These are phyloP conservation scores for Bombyx mandarina DNA, from an alignment of 1,140 invertebrate species.

Conservation along the genomic window DNA sequence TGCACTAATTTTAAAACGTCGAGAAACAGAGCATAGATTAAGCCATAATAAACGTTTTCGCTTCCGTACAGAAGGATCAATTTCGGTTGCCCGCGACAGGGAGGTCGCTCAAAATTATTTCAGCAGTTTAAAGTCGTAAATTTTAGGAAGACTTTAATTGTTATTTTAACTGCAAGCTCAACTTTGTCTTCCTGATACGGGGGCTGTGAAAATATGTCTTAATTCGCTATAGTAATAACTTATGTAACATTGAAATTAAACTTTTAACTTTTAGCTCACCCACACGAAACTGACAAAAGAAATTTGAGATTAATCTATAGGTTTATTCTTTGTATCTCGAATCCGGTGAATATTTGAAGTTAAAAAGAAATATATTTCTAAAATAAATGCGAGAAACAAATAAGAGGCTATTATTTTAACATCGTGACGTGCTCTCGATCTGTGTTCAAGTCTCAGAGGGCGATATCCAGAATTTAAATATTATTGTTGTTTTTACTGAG, in stretches of 20 bases:
- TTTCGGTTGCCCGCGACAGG: conserved; percentile 49
- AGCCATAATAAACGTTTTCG: conserved; percentile 51
- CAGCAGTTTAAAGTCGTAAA: conserved; percentile 66
- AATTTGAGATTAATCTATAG: no score
- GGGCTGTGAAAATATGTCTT: conserved; percentile 66
- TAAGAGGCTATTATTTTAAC: no score
- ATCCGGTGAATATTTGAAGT: no score
- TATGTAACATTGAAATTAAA: conserved; percentile 52
- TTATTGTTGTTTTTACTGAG: conserved; percentile 63
- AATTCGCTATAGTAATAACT: conserved; percentile 63
- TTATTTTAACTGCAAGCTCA: conserved; percentile 68
- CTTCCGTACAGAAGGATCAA: conserved; percentile 52
- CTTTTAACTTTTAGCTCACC: conserved; percentile 21
- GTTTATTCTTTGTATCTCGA: no score
- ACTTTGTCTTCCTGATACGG: conserved; percentile 43
- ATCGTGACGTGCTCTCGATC: conserved; percentile 16
- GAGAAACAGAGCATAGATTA: conserved; percentile 34
- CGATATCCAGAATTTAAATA: conserved; percentile 58
- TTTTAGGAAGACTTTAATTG: conserved; percentile 67
- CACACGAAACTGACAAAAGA: not conserved
- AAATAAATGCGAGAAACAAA: no score
- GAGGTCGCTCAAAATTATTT: conserved; percentile 62
- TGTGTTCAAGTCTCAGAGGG: conserved; percentile 31
- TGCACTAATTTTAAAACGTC: conserved; percentile 46
- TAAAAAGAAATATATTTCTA: no score